phyloP scores from a whole-genome alignment of 2,797 vertebrate genomes.

The Xiphophorus birchmanni region DNA sequence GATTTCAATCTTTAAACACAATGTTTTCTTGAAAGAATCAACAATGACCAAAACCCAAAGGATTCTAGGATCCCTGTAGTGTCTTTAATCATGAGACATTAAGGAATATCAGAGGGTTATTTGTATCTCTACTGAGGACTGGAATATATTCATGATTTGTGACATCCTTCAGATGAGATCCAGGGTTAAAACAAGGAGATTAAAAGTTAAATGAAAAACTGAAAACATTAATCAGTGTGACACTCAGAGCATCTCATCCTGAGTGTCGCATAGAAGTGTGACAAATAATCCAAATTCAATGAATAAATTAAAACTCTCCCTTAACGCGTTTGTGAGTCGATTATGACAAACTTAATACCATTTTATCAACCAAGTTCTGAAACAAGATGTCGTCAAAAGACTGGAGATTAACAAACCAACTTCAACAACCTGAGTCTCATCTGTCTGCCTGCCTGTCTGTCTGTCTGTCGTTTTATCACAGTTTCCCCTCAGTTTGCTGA shows the following conservation, averaged over 20 bases:
- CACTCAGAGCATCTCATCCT: too few relatives aligned
- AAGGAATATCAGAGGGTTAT: not conserved
- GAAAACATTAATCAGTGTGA: not conserved
- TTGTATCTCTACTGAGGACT: too few relatives aligned
- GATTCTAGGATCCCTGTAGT: not conserved
- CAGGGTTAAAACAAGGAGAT: not conserved
- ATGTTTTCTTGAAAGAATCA: not conserved
- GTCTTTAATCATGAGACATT: not conserved
- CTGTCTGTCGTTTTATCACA: not conserved
- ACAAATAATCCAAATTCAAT: slow-evolving; percentile 18
- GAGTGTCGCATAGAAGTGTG: slow-evolving; percentile 7
- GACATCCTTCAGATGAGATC: not conserved
- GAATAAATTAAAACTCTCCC: not conserved
- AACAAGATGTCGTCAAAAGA: not conserved
- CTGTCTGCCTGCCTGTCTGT: not conserved
- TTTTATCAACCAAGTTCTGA: not conserved
- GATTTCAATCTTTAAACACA: not conserved
- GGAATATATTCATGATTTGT: not conserved
- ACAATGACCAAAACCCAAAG: not conserved
- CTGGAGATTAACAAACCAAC: not conserved
- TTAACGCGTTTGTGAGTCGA: not conserved
- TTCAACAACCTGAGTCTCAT: not conserved
- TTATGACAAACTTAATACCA: not conserved
- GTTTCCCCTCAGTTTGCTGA: not conserved
- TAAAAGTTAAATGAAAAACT: not conserved